Conservation (phyloP, 2,113 vertebrate species). For the Falco punctatus region DNA sequence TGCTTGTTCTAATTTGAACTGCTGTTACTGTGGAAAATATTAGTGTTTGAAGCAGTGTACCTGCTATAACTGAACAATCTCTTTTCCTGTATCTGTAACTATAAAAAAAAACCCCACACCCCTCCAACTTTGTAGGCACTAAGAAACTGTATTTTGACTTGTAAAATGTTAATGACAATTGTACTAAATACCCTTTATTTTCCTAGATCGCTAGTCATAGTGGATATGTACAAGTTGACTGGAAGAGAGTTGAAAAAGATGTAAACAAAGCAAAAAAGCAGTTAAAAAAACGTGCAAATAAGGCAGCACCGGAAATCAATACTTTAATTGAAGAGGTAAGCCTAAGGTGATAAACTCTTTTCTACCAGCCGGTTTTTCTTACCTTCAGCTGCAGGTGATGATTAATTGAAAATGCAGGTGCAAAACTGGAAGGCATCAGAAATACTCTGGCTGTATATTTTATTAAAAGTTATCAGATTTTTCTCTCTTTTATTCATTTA, state of each 20-base stretch:
- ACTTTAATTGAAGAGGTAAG: conserved; percentile 93
- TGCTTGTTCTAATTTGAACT: neutral
- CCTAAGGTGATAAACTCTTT: neutral
- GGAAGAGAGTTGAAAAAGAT: conserved; percentile 98
- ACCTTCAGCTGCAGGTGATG: neutral
- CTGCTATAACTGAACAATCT: neutral
- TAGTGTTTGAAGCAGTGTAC: neutral
- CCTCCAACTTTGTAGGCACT: neutral
- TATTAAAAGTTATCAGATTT: neutral
- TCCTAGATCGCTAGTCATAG: conserved; percentile 94
- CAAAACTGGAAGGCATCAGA: neutral
- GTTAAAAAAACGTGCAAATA: conserved; percentile 90
- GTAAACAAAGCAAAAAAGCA: conserved; percentile 97
- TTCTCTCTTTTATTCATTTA: neutral
- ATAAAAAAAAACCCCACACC: too few species aligned
- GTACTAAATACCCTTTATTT: conserved; percentile 40
- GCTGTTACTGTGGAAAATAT: neutral
- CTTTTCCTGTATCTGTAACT: neutral
- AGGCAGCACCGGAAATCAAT: conserved; percentile 91
- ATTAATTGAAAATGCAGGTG: neutral
- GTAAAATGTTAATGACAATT: neutral
- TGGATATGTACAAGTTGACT: conserved; percentile 95
- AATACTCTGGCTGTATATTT: neutral
- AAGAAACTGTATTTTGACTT: neutral
- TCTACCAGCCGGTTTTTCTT: neutral